Conservation (phyloP, 1,140 invertebrate species). For the Lasioglossum albipes region DNA sequence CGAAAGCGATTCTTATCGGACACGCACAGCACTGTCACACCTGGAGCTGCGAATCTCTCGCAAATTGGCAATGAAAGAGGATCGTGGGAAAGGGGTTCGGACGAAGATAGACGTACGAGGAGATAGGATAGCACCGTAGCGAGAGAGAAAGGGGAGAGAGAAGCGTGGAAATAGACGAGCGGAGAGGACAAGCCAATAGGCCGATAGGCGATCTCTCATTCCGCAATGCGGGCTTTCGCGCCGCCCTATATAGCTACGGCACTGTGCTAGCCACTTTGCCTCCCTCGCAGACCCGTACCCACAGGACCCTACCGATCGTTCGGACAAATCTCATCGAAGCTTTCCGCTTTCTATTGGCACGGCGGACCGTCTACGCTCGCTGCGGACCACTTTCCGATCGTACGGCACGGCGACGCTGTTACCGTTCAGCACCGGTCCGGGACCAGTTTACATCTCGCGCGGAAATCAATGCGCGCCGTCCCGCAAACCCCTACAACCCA, state of each 20-base stretch:
- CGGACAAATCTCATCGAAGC: conserved; percentile 13
- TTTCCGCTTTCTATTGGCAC: neutral
- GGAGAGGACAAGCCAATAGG: conserved; percentile 46
- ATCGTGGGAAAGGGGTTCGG: neutral
- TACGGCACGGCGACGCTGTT: neutral
- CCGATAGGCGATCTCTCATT: conserved; percentile 65
- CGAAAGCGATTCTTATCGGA: conserved; percentile 39
- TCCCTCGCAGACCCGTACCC: conserved; percentile 20
- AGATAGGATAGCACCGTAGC: neutral
- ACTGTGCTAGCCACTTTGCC: conserved; percentile 45
- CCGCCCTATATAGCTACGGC: conserved; percentile 42
- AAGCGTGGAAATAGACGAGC: conserved; percentile 28
- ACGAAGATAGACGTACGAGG: neutral
- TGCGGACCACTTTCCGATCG: neutral
- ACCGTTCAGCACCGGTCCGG: neutral
- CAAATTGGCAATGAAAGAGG: conserved; percentile 50
- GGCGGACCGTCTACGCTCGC: neutral
- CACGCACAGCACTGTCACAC: conserved; percentile 26
- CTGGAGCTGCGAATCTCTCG: conserved; percentile 50
- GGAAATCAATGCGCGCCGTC: neutral
- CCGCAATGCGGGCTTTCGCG: conserved; percentile 63
- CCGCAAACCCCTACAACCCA: neutral
- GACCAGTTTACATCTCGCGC: neutral
- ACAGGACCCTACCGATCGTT: conserved; percentile 3
- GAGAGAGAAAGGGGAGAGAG: neutral